These are phyloP conservation scores for Alces alces DNA, from an alignment of 2,113 vertebrate species.

Conservation along the genomic window DNA sequence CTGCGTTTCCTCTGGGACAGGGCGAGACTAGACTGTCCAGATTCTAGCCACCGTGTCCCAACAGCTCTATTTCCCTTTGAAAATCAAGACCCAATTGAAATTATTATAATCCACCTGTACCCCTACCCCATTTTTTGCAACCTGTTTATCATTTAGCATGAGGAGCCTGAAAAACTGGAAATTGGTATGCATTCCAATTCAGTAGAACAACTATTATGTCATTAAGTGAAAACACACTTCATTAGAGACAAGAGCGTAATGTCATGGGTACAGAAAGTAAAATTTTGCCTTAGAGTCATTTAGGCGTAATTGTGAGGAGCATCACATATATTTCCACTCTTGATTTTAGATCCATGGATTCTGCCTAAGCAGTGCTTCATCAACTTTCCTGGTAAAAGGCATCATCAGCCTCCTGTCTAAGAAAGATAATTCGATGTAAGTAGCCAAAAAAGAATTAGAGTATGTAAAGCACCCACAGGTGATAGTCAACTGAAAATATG, in stretches of 20 bases:
- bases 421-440: neutral
- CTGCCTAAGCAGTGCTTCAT: neutral
- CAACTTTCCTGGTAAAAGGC: neutral
- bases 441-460: neutral
- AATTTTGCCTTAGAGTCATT: neutral
- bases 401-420: neutral
- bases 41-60: neutral
- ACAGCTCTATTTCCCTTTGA: neutral
- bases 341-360: neutral
- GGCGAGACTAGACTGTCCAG: neutral
- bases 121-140: neutral
- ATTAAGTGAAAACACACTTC: neutral
- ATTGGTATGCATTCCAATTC: neutral
- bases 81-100: neutral
- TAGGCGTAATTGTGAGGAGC: neutral
- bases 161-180: neutral
- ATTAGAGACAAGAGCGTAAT: neutral
- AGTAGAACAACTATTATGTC: neutral
- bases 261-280: neutral
- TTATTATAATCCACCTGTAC: neutral
- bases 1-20: neutral
- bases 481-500: neutral
- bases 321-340: neutral
- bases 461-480: neutral
- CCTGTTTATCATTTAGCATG: neutral